A percentile compares a stretch with the other conserved stretches of the same genome.
Conservation (phyloP, 2,113 vertebrate genomes). For the Salvelinus namaycush region DNA sequence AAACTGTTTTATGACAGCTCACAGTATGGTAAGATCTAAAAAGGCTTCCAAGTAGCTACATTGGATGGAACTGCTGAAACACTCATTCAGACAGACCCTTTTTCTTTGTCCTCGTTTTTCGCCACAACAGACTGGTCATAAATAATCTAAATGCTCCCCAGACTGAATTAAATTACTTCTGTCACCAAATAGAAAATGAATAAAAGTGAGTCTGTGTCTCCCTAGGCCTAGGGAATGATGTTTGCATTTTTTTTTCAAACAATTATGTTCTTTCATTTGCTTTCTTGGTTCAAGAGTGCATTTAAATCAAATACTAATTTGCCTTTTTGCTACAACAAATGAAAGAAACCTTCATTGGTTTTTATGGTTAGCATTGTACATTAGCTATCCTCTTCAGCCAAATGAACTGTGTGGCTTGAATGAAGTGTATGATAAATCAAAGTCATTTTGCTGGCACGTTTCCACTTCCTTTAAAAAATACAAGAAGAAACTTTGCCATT, state of each 20-base stretch:
- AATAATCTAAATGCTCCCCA: slow-evolving; percentile 68
- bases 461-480: slow-evolving; percentile 3
- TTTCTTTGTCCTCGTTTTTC: slow-evolving; percentile 32
- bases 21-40: neutral
- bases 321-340: slow-evolving; percentile 52
- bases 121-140: slow-evolving; percentile 46
- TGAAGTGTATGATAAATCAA: slow-evolving; percentile 29
- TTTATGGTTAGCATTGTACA: slow-evolving; percentile 41
- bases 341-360: slow-evolving; percentile 51
- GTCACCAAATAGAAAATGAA: slow-evolving; percentile 65
- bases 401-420: slow-evolving; percentile 43
- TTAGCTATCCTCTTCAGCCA: slow-evolving; percentile 35
- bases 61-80: neutral
- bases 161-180: slow-evolving; percentile 68
- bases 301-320: slow-evolving; percentile 63
- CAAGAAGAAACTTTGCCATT: slow-evolving; percentile 7
- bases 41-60: neutral
- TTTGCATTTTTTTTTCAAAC: slow-evolving; percentile 51
- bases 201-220: slow-evolving; percentile 64
- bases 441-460: slow-evolving; percentile 29
- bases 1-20: neutral
- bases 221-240: slow-evolving; percentile 42
- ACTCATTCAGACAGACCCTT: slow-evolving; percentile 14
- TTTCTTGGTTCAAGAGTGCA: slow-evolving; percentile 59
- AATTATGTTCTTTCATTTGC: slow-evolving; percentile 53